Evolutionary conservation across 1,140 invertebrate species (phyloP), one percentile per base, ranked within the genome.

Genomic region (Neocloeon triangulifer): DNA sequence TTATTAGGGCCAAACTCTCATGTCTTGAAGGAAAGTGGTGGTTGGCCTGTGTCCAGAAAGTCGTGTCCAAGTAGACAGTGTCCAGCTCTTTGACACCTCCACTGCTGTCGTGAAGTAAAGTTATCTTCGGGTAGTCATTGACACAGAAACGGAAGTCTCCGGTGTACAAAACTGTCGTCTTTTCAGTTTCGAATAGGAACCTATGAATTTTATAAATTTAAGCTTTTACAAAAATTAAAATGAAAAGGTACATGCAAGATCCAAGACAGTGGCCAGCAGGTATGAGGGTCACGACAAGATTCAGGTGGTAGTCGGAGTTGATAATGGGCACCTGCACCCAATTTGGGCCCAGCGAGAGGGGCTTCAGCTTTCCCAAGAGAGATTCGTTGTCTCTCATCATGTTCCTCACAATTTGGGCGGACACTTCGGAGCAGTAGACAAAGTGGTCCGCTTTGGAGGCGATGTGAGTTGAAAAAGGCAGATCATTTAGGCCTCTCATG

Each of bases 201-300:
- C 36, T 37, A 26, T 3, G n/a, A n/a, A n/a, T n/a, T n/a, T n/a
- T n/a, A n/a, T n/a, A n/a, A n/a, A n/a, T n/a, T n/a, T n/a, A n/a
- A n/a, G n/a, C n/a, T n/a, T n/a, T n/a, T n/a, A n/a, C n/a, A n/a
- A n/a, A n/a, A n/a, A n/a, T n/a, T n/a, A n/a, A n/a, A n/a, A n/a
- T n/a, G n/a, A n/a, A n/a, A n/a, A n/a, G n/a, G n/a, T n/a, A n/a
- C 36, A 37, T 37, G 6, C 34, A 26, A 19, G 32, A 25, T 18
- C 36, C 36, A 25, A 33, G 36, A 18, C 36, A 37, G 25, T 37
- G 36, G 5, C 36, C 33, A 22, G 33, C 19, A 23, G 36, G 32
- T 15, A 37, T 28, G 7, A 21, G 7, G 12, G 36, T 30, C 6
- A 37, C 36, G 18, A 27, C 30, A 4, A 37, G 15, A 37, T 22